Base-by-base conservation (phyloP, 2,797 vertebrate genomes). In the Cottoperca gobio region DNA sequence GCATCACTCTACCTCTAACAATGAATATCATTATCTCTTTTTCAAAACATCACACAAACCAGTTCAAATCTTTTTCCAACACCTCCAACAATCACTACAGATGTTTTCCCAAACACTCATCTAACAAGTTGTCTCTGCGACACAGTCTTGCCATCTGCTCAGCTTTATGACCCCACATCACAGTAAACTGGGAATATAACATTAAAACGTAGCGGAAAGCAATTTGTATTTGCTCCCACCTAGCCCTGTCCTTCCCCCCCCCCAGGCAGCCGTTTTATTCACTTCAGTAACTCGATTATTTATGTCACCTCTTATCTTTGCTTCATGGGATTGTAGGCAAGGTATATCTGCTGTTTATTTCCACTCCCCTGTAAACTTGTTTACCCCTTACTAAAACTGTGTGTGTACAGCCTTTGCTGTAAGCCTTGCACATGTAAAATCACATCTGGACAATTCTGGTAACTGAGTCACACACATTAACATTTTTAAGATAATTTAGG, bases 251-350 rank as follows among this genome's bases (percentile, higher is more conserved):
- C 40, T 19, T 43, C 2, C 50, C 68, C 2, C 50, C 68, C 64
- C 55, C 31, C 17, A 73, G 57, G 62, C 60, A 6, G 8, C 26
- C 35, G 6, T 70, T 83, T 85, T 86, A 72, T 65, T 78, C 35
- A 33, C 72, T 73, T 66, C 61, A 60, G 5, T 73, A 81, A 84
- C 49, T 52, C 39, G 24, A 81, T 76, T 66, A 83, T 86, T 63
- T 65, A 70, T 62, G 54, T 81, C 35, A 50, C 37, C 65, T 82
- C 35, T n/a, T 53, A 28, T 49, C 26, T 66, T 43, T 48, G 28
- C 16, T 65, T 83, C 68, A 55, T 67, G 31, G 40, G 54, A 40
- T 35, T 64, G 46, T 35, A 50, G 40, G 35, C 49, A 10, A 12
- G 4, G 3, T 52, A 24, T 28, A 17, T 40, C 46, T 69, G 50